Base-by-base conservation (phyloP, 2,797 vertebrate species). In the Falco biarmicus region DNA sequence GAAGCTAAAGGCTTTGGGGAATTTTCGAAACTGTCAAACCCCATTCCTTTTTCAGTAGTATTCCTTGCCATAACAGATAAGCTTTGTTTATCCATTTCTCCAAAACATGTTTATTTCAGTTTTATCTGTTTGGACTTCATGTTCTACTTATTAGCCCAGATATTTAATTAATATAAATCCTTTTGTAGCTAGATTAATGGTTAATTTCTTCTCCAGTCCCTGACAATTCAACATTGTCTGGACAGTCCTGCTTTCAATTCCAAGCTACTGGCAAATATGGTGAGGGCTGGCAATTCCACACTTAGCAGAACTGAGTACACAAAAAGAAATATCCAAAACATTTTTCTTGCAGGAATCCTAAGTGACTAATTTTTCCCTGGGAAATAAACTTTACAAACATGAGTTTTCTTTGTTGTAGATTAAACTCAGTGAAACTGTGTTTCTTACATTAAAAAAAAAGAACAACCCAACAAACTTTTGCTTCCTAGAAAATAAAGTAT, bases 1-100 rank as follows among this genome's bases (percentile, higher is more conserved):
- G 63, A 93, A 92, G 78, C 32, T 68, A 75, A 80, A 87, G 32
- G 34, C 60, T 93, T 87, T 77, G 66, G 70, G 91, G 78, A 70
- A 45, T 83, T 71, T 89, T 85, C 61, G 60, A 74, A 63, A 74
- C 32, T 78, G 43, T 60, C 41, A 91, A 89, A 87, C 85, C 26
- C 10, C 53, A 43, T 87, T 92, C 28, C 32, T 91, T 80, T 89
- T 41, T 92, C 59, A 61, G 41, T 9, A 53, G 3, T 18, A 54
- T 89, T 66, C 66, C 4, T 85, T 92, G 13, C 48, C 74, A 11
- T 51, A 84, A 61, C 19, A 54, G 31, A 74, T 64, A 48, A 63
- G 70, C 13, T 61, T 59, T 77, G 14, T 78, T 70, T 89, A 77
- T 75, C 12, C 31, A 22, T 71, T 87, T 20, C 20, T 83, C 34